A percentile compares a stretch with the other conserved stretches of the same genome.
These are phyloP conservation scores for Drosophila aff. DNA, from an alignment of 1,140 invertebrate genomes.

Conservation along the genomic window DNA sequence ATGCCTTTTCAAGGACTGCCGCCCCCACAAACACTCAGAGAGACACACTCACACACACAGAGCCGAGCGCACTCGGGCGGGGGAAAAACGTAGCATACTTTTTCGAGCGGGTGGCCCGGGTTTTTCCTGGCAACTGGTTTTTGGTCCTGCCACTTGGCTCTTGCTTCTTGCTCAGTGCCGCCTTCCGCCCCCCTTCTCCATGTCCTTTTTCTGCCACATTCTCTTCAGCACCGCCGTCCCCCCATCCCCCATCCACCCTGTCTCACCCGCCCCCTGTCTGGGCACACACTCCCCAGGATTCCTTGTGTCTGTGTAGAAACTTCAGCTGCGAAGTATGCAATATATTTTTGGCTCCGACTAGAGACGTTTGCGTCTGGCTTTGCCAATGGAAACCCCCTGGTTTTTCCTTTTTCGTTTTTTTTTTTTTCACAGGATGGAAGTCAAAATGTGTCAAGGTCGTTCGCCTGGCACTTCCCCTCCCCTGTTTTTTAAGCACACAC, in stretches of 20 bases:
- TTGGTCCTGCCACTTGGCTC: conserved; percentile 41
- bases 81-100: conserved; percentile 77
- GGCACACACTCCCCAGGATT: conserved; percentile 24
- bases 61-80: conserved; percentile 9
- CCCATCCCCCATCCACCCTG: not conserved
- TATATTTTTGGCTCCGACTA: conserved; percentile 79
- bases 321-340: conserved; percentile 73
- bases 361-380: conserved; percentile 63
- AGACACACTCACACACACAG: conserved; percentile 1
- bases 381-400: conserved; percentile 1
- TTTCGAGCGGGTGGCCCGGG: conserved; percentile 76
- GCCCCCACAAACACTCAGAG: conserved; percentile 38
- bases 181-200: conserved; percentile 55
- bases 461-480: conserved; percentile 33
- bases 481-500: conserved; percentile 17
- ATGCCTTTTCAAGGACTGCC: conserved; percentile 74
- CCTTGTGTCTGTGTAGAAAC: conserved; percentile 54
- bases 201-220: conserved; percentile 12
- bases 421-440: conserved; percentile 10
- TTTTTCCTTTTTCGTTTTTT: no score
- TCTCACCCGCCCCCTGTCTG: not conserved
- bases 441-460: conserved; percentile 74
- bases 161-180: conserved; percentile 40
- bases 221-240: not conserved
- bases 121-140: conserved; percentile 68